Evolutionary conservation across 2,113 vertebrate species (phyloP), one percentile per base, ranked within the genome.

Genomic region (Archocentrus centrarchus): DNA sequence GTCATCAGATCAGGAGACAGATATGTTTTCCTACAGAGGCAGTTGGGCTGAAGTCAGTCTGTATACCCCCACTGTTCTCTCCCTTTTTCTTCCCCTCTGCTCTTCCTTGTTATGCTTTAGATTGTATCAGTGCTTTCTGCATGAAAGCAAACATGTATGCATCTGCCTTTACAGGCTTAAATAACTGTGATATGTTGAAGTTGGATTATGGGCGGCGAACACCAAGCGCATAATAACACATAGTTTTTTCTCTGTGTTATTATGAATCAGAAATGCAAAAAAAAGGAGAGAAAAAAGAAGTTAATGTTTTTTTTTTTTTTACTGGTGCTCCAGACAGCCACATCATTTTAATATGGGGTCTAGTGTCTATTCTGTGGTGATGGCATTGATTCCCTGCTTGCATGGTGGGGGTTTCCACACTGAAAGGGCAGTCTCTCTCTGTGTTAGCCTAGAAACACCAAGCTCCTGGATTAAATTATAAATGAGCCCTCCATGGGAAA

Each of bases 401-500:
- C 95, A 87, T 93, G 77, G 89, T 91, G 91, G 93, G 93, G 93
- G 92, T 93, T 94, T 92, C 87, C 86, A 83, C 81, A 92, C 91
- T 89, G 92, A 96, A 95, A 95, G 93, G 93, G 94, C 92, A 94
- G 87, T 24, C 24, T 88, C 88, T 93, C 90, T 89, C 91, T 90
- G 88, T 90, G 91, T 91, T 89, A 93, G 91, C 92, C 90, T 92
- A 90, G 91, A 93, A 90, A 93, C 92, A 91, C 93, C 83, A 58
- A 88, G 87, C 87, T 92, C 87, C 81, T 79, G 82, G 86, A 87
- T 93, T 95, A 93, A 96, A 95, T 95, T 93, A 95, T 95, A 95
- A 92, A 94, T 94, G 93, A 95, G 90, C 83, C 89, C 92, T 92
- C 90, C 79, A 88, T 91, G 90, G 93, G 91, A 92, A 90, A 87